Percentiles rank a stretch among this genome's conserved stretches.
Conservation (phyloP, 2,113 vertebrate species). For the Nicator chloris region DNA sequence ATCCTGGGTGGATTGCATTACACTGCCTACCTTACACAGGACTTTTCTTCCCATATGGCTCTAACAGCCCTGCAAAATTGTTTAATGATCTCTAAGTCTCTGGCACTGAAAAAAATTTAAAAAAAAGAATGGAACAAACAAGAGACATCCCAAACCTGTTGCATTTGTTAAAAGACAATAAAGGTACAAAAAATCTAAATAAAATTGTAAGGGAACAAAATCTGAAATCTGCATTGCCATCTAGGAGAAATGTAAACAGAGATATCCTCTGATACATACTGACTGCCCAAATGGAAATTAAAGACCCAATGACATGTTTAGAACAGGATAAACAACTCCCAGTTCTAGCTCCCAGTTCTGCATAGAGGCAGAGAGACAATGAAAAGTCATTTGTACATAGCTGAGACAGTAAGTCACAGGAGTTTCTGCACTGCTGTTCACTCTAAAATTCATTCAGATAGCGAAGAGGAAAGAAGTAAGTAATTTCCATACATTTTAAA, state of each 20-base stretch:
- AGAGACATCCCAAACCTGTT: background rate
- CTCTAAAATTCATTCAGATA: background rate
- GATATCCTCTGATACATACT: background rate
- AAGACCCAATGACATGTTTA: background rate
- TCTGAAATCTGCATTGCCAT: background rate
- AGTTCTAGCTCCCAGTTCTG: background rate
- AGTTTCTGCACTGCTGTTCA: background rate
- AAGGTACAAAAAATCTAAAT: background rate
- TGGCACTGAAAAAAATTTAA: background rate
- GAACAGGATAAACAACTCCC: background rate
- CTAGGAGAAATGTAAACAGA: background rate
- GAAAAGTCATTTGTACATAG: background rate
- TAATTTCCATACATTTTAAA: background rate
- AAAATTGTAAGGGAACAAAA: background rate
- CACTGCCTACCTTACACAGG: background rate
- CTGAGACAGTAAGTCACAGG: background rate
- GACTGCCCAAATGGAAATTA: background rate
- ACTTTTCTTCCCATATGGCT: background rate
- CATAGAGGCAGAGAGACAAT: background rate
- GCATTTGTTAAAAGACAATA: background rate
- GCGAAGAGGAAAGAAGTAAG: background rate
- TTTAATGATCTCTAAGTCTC: background rate
- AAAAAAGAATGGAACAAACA: background rate
- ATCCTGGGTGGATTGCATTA: background rate
- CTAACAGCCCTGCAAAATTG: background rate